phyloP scores from a whole-genome alignment of 2,888 invertebrate genomes.

The Oligia fasciuncula region DNA sequence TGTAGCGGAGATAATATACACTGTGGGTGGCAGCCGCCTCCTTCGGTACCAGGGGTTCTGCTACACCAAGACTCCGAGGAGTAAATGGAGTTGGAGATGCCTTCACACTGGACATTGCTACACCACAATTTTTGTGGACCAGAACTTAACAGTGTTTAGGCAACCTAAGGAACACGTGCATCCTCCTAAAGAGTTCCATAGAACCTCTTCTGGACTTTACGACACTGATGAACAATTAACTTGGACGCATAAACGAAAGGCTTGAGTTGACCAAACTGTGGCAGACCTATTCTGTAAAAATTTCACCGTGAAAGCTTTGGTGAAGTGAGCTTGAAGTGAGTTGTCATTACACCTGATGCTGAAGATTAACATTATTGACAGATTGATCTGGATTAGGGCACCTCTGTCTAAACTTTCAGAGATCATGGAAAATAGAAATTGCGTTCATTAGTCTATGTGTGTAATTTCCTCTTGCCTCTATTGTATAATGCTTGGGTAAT shows the following conservation, averaged over 20 bases:
- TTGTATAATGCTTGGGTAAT: neutral
- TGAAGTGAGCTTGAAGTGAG: too few species aligned
- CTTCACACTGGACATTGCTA: conserved; percentile 72
- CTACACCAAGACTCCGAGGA: conserved; percentile 65
- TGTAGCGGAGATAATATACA: conserved; percentile 67
- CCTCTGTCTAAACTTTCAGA: neutral
- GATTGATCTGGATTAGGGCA: neutral
- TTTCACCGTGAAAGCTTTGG: too few species aligned
- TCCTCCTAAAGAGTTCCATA: conserved; percentile 54
- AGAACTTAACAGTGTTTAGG: conserved; percentile 39
- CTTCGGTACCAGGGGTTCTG: conserved; percentile 68
- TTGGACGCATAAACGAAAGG: conserved; percentile 26
- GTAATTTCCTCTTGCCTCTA: neutral
- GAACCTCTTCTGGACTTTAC: conserved; percentile 49
- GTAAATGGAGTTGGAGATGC: conserved; percentile 70
- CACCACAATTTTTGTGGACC: conserved; percentile 59
- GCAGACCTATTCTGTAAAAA: too few species aligned
- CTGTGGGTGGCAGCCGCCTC: conserved; percentile 60
- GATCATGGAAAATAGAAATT: neutral
- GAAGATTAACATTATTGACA: too few species aligned
- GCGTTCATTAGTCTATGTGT: neutral
- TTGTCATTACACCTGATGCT: too few species aligned
- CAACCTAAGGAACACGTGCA: conserved; percentile 61
- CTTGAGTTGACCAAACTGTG: neutral
- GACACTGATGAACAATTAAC: conserved; percentile 3